Base-by-base conservation (phyloP, 2,113 vertebrate species). In the Raja brachyura region DNA sequence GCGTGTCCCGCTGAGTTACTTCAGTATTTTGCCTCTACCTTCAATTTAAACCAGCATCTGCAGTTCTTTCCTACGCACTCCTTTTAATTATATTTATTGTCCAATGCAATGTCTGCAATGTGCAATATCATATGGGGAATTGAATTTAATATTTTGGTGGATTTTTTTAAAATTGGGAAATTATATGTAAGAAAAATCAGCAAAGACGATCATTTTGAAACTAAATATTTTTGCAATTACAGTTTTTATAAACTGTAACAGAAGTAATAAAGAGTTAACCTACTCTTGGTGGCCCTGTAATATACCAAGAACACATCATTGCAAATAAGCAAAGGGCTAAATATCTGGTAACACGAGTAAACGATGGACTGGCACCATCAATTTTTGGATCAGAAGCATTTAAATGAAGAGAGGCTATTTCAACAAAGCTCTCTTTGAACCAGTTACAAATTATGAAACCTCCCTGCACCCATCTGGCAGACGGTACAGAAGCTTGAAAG, bases 331-430 rank as follows among this genome's bases (percentile, higher is more conserved):
- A 22, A 73, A 73, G 13, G 39, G 33, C 66, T 48, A 92, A n/a
- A 92, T 73, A 92, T 54, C 68, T 18, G 5, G 66, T 20, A 73
- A 73, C 25, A 39, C 20, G 63, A 33, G 88, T 22, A 92, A 92
- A 73, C 66, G 73, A 92, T 73, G 90, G 22, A 73, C 66, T 25
- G 18, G 25, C 66, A 73, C 66, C 8, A 54, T 73, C 39, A 73
- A 25, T 92, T 18, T 92, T 92, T 92, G 66, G 33, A 92, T 92
- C 70, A 92, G 66, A 39, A 73, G 66, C 33, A 73, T 73, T 92
- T 73, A 31, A 92, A 16, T 68, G 90, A 18, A 92, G 33, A 92
- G 70, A 73, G n/a, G n/a, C 33, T 2, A 9, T 66, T 54, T 92
- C 33, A 92, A 25, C 66, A 11, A 90, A 90, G 66, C 90, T 48